Conservation (phyloP, 2,888 invertebrate genomes). For the Luperina testacea region DNA sequence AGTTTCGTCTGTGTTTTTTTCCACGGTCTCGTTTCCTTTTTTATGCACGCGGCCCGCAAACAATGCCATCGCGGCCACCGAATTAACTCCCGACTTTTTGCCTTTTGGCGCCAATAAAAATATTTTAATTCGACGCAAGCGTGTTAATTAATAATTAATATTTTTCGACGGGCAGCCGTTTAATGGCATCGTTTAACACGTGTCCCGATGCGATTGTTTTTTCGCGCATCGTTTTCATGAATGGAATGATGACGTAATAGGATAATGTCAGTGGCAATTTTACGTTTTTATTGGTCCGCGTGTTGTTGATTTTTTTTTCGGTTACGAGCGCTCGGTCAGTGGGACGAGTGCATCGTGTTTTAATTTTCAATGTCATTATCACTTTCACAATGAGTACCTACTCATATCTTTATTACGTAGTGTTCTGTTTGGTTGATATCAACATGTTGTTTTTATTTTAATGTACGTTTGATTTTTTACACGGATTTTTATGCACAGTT, state of each 20-base stretch:
- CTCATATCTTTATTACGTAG: constrained; percentile 66
- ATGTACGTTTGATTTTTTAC: constrained; percentile 14
- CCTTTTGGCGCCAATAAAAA: constrained; percentile 89
- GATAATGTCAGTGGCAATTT: constrained; percentile 89
- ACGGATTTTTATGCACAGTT: background rate
- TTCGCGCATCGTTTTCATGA: constrained; percentile 88
- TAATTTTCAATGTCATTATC: constrained; percentile 90
- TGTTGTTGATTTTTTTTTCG: constrained; percentile 86
- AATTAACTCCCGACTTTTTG: constrained; percentile 89
- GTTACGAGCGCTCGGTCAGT: constrained; percentile 85
- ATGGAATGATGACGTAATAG: constrained; percentile 90
- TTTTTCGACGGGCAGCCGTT: constrained; percentile 86
- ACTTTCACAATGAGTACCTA: constrained; percentile 86
- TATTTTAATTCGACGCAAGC: constrained; percentile 87
- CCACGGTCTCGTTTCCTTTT: constrained; percentile 84
- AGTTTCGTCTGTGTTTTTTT: constrained; percentile 85
- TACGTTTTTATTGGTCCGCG: constrained; percentile 88
- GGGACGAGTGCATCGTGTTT: constrained; percentile 87
- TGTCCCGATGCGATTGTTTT: constrained; percentile 88
- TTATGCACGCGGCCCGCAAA: constrained; percentile 88
- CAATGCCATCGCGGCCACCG: constrained; percentile 88
- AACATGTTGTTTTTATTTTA: constrained; percentile 62
- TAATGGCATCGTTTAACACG: constrained; percentile 88
- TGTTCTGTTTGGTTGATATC: constrained; percentile 51
- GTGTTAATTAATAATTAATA: constrained; percentile 90